Base-by-base conservation (phyloP, 92 coral and sea anemone genomes). In the Hydrozoanthus gracilis region DNA sequence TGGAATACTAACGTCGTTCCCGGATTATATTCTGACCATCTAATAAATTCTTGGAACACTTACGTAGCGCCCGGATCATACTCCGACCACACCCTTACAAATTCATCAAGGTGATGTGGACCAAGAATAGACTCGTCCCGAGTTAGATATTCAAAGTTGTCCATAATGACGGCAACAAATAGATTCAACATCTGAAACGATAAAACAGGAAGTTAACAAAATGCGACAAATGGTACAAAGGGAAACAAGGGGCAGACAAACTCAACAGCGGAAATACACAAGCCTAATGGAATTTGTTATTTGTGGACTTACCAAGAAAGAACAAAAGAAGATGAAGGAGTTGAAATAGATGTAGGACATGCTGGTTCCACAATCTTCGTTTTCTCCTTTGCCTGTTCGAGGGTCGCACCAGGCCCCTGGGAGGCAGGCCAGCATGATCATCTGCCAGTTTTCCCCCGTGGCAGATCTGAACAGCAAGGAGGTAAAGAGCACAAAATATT, bases 21-120 rank as follows among this genome's bases (percentile, higher is more conserved):
- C 39, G 39, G 39, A 27, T 27, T 27, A 27, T 27, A 27, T 27
- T 27, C 39, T 27, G 39, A 27, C 39, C 39, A 27, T 27, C 39
- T 67, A 20, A 67, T 3, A 67, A 14, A 20, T 8, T 17, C 11
- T 15, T 11, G 7, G 17, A 76, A 54, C 6, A 95, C 99, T 97
- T 88, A 97, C 99, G 99, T 95, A n/a, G 99, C 99, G 3, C 98
- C 99, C 55, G 99, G 99, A 65, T 97, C 99, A 87, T 93, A 97
- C 90, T 97, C 98, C 70, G 99, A 95, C 99, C 99, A 97, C 78
- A 97, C 99, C 82, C 99, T 92, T 44, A 97, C 99, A 87, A 97
- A 97, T 91, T 97, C 99, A 91, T 97, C 99, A 56, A 97, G 95
- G 89, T 97, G 99, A 71, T 97, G 99, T 17, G 99, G 99, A 67